Base-by-base conservation (phyloP, 1,140 invertebrate species). In the Drosophila mauritiana region DNA sequence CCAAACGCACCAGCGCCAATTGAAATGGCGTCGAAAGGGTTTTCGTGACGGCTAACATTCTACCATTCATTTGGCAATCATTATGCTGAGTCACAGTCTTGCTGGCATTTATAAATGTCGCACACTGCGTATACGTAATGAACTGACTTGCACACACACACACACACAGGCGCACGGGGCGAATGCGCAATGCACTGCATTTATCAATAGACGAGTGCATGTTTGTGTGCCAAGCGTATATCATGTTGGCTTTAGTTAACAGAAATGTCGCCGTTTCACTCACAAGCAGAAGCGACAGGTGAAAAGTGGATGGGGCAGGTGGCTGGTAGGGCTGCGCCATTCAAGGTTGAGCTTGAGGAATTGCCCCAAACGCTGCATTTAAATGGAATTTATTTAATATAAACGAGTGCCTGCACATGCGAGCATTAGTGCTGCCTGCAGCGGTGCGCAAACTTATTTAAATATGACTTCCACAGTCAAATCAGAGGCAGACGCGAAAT, bases 201-300 rank as follows among this genome's bases (percentile, higher is more conserved):
- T 85, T 85, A 80, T 85, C 78, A 85, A 81, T 81, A 80, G 73
- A 12, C 49, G 31, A 62, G 55, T 17, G 69, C 36, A 65, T 75
- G 53, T 61, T 58, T 69, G 81, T 77, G 63, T 73, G 63, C 68
- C 55, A 37, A 78, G 54, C 59, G 74, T 78, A 78, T 67, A 82
- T 85, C 82, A 82, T 88, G 78, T 69, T 85, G 78, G 75, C 80
- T 83, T 88, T 72, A 86, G 82, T 78, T 83, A 83, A 88, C 73
- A 78, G 56, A 73, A 80, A 85, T 77, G 80, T 65, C 70, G 72
- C 81, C 64, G 58, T 51, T 63, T 68, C 31, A 52, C 64, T 43
- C 46, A 36, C 31, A 31, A 37, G 45, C 59, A 68, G 74, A 64
- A 63, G 74, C 75, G 59, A 70, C 48, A 77, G 56, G 51, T 54